Evolutionary conservation across 2,113 vertebrate genomes (phyloP), one percentile per base, ranked within the genome.

Genomic region (Festucalex cinctus): DNA sequence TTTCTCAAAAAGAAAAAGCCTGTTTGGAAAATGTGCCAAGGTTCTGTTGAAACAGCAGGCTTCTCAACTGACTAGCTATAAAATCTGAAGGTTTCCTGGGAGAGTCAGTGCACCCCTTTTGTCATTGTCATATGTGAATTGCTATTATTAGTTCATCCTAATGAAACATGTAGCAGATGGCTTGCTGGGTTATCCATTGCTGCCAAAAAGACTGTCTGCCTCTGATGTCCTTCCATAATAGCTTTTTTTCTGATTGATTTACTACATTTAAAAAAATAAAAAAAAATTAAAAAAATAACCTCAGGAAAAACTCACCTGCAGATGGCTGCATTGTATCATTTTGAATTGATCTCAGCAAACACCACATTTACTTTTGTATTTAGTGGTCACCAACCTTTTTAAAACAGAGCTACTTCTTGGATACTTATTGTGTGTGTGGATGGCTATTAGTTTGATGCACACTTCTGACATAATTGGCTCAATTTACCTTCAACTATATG

Each of bases 191-290:
- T 39, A 43, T 51, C 24, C 67, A 65, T 73, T 70, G 66, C 67
- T 75, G 41, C 58, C 12, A 65, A 59, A 43, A 68, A 62, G 76
- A 65, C 80, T 82, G 82, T 79, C 84, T 83, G 73, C 53, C 79
- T 80, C 71, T 65, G 48, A 36, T 58, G 76, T 77, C 49, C 26
- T 71, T 49, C 59, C 48, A 36, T 75, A 73, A 69, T 43, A 32
- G 66, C 19, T 19, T 74, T 19, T 74, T 57, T 56, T 24, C 22
- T 70, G 7, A 69, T 70, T 14, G 46, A 69, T 81, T 75, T 58
- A 76, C 67, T 58, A 36, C 63, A 22, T n/a, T 20, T n/a, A n/a
- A 13, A 41, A 32, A 32, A 32, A 32, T 2, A 32, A 32, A 32
- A 32, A 32, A 4, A 32, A 32, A 4, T 32, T 4, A 32, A n/a